Evolutionary conservation across 2,797 vertebrate species (phyloP).

Genomic region (Okamejei kenojei): DNA sequence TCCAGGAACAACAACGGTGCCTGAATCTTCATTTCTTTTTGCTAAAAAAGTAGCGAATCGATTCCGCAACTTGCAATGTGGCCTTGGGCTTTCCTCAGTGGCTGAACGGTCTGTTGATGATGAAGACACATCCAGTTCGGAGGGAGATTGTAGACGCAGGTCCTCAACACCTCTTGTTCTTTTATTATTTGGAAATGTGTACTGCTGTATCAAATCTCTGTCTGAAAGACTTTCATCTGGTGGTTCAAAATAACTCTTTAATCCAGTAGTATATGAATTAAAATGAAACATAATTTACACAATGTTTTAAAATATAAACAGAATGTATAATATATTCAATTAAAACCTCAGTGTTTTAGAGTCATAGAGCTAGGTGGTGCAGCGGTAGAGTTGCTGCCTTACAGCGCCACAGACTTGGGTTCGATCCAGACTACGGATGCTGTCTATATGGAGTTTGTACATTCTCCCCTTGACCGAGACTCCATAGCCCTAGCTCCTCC

Average conservation of each 20-base stretch:
- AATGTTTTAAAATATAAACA: not conserved
- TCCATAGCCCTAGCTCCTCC: too few relatives aligned
- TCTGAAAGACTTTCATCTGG: conserved; percentile 66
- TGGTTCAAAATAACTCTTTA: conserved; percentile 29
- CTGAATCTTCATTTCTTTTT: conserved; percentile 64
- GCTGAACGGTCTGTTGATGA: conserved; percentile 17
- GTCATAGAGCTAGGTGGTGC: too few relatives aligned
- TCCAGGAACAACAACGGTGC: conserved; percentile 55
- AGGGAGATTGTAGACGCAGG: conserved; percentile 39
- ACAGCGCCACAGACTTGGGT: too few relatives aligned
- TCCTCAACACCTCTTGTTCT: conserved; percentile 52
- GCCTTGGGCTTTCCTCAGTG: not conserved
- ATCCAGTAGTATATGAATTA: not conserved
- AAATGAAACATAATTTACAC: not conserved
- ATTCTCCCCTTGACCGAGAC: too few relatives aligned
- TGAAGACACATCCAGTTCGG: conserved; percentile 39
- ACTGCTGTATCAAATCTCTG: conserved; percentile 75
- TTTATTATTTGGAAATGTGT: conserved; percentile 66
- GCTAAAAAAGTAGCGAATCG: conserved; percentile 75
- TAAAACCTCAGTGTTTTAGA: not conserved
- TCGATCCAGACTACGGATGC: too few relatives aligned
- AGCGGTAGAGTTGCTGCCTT: too few relatives aligned
- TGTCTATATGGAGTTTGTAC: too few relatives aligned
- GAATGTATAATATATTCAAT: not conserved
- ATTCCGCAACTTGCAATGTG: conserved; percentile 57